phyloP scores from a whole-genome alignment of 2,888 invertebrate species.

The Orthonychiurus folsomi region DNA sequence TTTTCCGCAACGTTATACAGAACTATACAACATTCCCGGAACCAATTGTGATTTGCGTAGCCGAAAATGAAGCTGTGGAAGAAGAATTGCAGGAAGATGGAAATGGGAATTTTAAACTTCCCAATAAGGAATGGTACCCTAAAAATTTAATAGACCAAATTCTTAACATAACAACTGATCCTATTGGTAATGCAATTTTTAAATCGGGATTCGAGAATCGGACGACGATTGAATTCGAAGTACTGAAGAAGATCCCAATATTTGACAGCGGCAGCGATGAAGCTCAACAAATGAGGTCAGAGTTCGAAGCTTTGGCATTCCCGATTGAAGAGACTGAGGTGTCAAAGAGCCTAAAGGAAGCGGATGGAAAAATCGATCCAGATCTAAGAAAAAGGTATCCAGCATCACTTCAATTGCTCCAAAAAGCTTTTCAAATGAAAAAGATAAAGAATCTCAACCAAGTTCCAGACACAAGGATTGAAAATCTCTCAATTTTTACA shows the following conservation, averaged over 20 bases:
- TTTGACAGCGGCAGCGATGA: not conserved
- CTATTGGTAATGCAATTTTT: not conserved
- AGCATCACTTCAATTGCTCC: conserved; percentile 4
- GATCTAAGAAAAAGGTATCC: conserved; percentile 4
- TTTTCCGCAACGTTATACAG: not conserved
- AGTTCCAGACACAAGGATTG: not conserved
- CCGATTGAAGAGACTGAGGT: not conserved
- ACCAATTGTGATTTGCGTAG: not conserved
- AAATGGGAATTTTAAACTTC: not conserved
- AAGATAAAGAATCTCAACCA: not conserved
- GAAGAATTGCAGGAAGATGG: not conserved
- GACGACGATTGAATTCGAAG: not conserved
- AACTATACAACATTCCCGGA: not conserved
- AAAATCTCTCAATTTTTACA: not conserved
- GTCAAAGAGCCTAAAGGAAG: not conserved
- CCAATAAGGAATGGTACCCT: not conserved
- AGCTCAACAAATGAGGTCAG: not conserved
- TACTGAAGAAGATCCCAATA: not conserved
- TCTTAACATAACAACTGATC: not conserved
- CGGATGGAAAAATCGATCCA: not conserved
- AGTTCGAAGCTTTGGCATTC: not conserved
- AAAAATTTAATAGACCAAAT: not conserved
- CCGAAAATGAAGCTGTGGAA: not conserved
- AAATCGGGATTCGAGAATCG: not conserved
- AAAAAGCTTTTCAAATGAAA: not conserved